Evolutionary conservation across 2,888 invertebrate species (phyloP), one percentile per base, ranked within the genome.

Genomic region (Agelastica alni): DNA sequence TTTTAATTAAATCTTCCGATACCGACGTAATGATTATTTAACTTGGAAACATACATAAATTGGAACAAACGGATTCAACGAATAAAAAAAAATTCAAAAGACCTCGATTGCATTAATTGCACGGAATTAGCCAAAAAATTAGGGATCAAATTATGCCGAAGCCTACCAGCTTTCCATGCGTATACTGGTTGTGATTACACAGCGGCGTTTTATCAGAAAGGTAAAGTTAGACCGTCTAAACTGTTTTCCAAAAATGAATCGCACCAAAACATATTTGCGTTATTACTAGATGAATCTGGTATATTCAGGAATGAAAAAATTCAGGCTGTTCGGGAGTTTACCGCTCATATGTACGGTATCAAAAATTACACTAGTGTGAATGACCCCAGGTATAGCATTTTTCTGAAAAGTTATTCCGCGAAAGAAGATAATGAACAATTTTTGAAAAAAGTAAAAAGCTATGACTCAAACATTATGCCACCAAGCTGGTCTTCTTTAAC

Each of bases 41-140:
- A 17, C 39, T 39, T 39, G 39, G 39, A 39, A 18, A 18, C 39
- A 39, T 39, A 39, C 39, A 39, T 39, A 39, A 39, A 39, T 39
- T 14, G 39, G 39, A 39, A 39, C 39, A 14, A 18, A 16, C 16
- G 10, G 16, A 39, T 39, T 2, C 14, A 39, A 14, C 12, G 10
- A 12, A 39, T 14, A 14, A 14, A 39, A 39, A 39, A 39, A n/a
- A 39, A 39, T 1, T 39, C 39, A 4, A 39, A 39, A 39, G 39
- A 39, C 39, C 39, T 18, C 39, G 16, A 39, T 39, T 39, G 39
- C 39, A 39, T 39, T 39, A 39, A 39, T 39, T 39, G 39, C 3
- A 39, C 39, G 16, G 39, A 39, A 39, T 39, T 39, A 10, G 39
- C 1, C 28, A 28, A 28, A 28, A 28, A 34, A 34, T 34, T 34